Conservation (phyloP, 2,888 invertebrate genomes). For the Nowickia ferox region DNA sequence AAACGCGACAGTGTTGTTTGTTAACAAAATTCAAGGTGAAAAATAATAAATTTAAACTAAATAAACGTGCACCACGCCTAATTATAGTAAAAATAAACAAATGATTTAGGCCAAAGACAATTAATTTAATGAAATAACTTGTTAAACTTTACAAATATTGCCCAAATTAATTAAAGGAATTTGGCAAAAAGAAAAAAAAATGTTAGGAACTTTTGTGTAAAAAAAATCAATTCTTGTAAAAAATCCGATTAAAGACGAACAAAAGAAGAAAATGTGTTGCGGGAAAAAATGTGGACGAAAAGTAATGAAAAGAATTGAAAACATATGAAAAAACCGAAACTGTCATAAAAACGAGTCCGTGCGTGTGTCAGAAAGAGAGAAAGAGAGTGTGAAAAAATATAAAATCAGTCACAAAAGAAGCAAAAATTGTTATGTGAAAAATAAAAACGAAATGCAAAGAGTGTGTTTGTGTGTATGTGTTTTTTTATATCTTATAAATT, state of each 20-base stretch:
- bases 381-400: not conserved
- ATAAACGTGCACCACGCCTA: slow-evolving; percentile 2
- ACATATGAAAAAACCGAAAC: slow-evolving; percentile 56
- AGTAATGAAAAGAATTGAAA: slow-evolving; percentile 33
- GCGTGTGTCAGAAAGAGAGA: slow-evolving; percentile 19
- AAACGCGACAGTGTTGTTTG: slow-evolving; percentile 71
- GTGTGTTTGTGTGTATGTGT: slow-evolving; percentile 44
- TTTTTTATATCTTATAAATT: not conserved
- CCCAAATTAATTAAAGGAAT: slow-evolving; percentile 8
- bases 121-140: not conserved
- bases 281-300: slow-evolving; percentile 65
- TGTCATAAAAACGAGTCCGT: slow-evolving; percentile 32
- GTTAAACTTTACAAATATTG: not conserved
- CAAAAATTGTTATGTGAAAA: slow-evolving; percentile 4
- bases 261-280: slow-evolving; percentile 66
- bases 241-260: slow-evolving; percentile 56
- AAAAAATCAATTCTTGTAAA: slow-evolving; percentile 69
- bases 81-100: not conserved
- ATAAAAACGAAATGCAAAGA: slow-evolving; percentile 28
- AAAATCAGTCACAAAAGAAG: not conserved
- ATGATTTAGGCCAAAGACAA: not conserved
- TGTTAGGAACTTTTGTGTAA: slow-evolving; percentile 36
- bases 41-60: slow-evolving; percentile 52
- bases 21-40: slow-evolving; percentile 74
- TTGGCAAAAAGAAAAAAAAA: slow-evolving; percentile 47